Evolutionary conservation across 2,113 vertebrate species (phyloP), one percentile per base, ranked within the genome.

Genomic region (Carettochelys insculpta): DNA sequence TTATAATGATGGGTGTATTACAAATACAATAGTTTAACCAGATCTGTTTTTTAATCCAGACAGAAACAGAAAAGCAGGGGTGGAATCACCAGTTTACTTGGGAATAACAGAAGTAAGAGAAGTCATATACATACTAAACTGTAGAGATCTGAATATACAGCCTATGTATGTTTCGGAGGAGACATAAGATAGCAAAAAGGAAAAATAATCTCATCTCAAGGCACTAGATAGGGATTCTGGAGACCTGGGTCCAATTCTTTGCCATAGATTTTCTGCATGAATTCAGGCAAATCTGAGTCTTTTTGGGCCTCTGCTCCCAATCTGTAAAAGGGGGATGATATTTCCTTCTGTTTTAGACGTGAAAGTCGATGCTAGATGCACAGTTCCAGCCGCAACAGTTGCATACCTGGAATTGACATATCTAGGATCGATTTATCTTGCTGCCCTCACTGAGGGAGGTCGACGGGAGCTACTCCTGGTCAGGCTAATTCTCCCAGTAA

Each of bases 1-100:
- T 51, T 85, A 76, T 61, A 53, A 34, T 79, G 85, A 77, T 4
- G 8, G 3, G 34, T 80, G 6, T 43, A 87, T 90, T 94, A 93
- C 89, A 93, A 95, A 80, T 83, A 75, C 25, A 75, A 34, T 9
- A 51, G 41, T 52, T 86, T 77, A 83, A 29, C 73, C 87, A 6
- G 38, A 86, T 86, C 94, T 92, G 90, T 83, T 1, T 29, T 85
- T 43, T 94, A 47, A 82, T 94, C 83, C 76, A 71, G 4, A 10
- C 38, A 78, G 78, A 80, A 61, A 19, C 22, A 38, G 38, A 82
- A 92, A 95, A 41, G 0, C 25, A 83, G 50, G 47, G 34, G 12
- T 11, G 61, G 25, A 45, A 80, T 41, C 22, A 71, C 38, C 22
- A 41, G 17, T 43, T 71, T 71, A 34, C 31, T 92, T 80, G 85